These are phyloP conservation scores for Spisula solida DNA, from an alignment of 2,888 invertebrate species.

Conservation along the genomic window DNA sequence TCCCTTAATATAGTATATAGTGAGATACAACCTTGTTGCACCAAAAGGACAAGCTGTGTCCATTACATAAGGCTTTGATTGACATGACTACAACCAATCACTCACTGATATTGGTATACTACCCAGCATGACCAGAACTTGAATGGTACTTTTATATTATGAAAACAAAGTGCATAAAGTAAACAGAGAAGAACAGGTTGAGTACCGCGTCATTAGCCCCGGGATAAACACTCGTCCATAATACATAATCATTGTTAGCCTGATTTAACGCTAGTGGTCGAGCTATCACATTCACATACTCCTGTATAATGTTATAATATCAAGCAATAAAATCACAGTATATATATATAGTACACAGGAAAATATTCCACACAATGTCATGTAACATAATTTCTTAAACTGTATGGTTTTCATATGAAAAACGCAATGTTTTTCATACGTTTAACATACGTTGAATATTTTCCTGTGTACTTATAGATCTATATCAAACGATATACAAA, in stretches of 20 bases:
- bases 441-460: too few species aligned
- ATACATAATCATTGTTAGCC: slow-evolving; percentile 62
- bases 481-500: too few species aligned
- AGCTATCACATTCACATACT: slow-evolving; percentile 82
- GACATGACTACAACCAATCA: too few species aligned
- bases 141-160: slow-evolving; percentile 1
- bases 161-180: slow-evolving; percentile 14
- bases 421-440: too few species aligned
- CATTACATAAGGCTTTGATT: too few species aligned
- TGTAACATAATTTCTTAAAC: too few species aligned
- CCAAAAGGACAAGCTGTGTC: too few species aligned
- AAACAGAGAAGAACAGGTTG: neutral
- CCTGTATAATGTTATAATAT: slow-evolving; percentile 66
- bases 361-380: too few species aligned
- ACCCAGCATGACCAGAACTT: neutral
- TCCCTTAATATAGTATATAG: too few species aligned
- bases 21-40: too few species aligned
- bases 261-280: slow-evolving; percentile 82
- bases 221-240: slow-evolving; percentile 81
- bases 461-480: too few species aligned
- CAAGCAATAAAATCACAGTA: neutral
- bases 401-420: too few species aligned
- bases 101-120: neutral
- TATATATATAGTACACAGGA: neutral
- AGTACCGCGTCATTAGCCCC: slow-evolving; percentile 41